Percentiles rank a stretch among this genome's conserved stretches.
Conservation (phyloP, 2,888 invertebrate species). For the Drosophila pseudotalamancana region DNA sequence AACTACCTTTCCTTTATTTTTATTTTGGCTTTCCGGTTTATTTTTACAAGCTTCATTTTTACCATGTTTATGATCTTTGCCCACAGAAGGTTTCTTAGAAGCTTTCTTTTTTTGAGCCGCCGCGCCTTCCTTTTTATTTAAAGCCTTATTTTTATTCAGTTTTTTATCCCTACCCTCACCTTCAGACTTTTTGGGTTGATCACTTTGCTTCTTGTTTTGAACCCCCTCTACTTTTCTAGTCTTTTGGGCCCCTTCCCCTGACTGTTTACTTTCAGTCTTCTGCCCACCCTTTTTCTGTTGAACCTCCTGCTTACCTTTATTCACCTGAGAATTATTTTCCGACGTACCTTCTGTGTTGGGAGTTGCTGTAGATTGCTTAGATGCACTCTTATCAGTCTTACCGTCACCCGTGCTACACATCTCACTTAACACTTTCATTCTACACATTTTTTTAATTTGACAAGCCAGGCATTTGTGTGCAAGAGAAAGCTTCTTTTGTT, state of each 20-base stretch:
- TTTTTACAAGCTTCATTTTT: too few relatives aligned
- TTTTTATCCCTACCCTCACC: background rate
- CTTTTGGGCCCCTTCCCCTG: background rate
- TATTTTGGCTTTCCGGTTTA: too few relatives aligned
- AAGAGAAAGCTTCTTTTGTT: background rate
- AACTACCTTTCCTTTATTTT: too few relatives aligned
- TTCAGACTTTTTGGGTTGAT: background rate
- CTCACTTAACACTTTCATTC: background rate
- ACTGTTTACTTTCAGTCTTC: background rate
- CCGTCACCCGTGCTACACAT: too few relatives aligned
- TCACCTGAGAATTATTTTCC: background rate
- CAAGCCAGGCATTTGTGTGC: background rate
- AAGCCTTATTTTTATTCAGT: background rate
- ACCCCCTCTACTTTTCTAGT: too few relatives aligned
- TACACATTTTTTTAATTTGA: conserved; percentile 1
- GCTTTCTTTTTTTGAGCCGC: background rate
- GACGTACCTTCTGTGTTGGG: background rate
- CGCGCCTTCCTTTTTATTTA: background rate
- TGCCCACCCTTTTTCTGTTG: background rate
- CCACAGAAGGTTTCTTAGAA: too few relatives aligned
- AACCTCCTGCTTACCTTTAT: background rate
- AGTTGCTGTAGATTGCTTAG: background rate
- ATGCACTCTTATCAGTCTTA: too few relatives aligned
- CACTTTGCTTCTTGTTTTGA: too few relatives aligned
- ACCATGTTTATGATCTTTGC: background rate